Percentiles rank a stretch among this genome's conserved stretches.
phyloP scores from a whole-genome alignment of 2,797 vertebrate genomes.

The Pseudomugil tenellus region DNA sequence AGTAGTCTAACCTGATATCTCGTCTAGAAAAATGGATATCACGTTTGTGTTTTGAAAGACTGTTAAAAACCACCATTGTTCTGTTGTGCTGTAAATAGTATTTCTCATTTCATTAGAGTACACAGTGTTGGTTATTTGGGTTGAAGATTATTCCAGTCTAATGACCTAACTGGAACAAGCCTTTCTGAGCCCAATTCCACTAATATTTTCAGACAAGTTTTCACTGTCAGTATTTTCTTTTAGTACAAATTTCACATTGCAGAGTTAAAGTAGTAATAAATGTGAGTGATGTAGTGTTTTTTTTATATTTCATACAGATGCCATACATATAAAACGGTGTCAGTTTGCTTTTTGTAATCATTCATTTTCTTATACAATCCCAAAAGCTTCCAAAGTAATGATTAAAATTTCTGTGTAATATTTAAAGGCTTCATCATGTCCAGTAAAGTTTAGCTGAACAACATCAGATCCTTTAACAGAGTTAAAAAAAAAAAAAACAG shows the following conservation, averaged over 20 bases:
- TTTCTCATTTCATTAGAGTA: conserved; percentile 20
- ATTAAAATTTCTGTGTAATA: neutral
- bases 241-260: neutral
- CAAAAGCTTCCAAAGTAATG: neutral
- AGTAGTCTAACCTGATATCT: conserved; percentile 66
- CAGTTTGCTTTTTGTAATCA: neutral
- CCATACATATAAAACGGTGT: neutral
- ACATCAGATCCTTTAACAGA: neutral
- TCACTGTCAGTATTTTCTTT: too few species aligned
- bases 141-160: neutral
- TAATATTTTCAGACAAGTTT: conserved; percentile 26
- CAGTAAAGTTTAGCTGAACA: neutral
- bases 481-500: neutral
- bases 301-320: too few species aligned
- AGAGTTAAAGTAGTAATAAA: neutral
- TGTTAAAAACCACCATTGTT: conserved; percentile 26
- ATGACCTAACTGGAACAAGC: conserved; percentile 6
- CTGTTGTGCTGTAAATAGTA: conserved; percentile 20
- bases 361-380: neutral
- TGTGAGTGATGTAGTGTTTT: neutral
- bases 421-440: neutral
- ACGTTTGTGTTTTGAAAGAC: conserved; percentile 27
- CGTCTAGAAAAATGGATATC: conserved; percentile 28
- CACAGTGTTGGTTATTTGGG: neutral
- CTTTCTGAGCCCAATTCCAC: conserved; percentile 20